A percentile compares a stretch with the other conserved stretches of the same genome.
phyloP scores from a whole-genome alignment of 2,888 invertebrate species.

The Linyphia triangularis region DNA sequence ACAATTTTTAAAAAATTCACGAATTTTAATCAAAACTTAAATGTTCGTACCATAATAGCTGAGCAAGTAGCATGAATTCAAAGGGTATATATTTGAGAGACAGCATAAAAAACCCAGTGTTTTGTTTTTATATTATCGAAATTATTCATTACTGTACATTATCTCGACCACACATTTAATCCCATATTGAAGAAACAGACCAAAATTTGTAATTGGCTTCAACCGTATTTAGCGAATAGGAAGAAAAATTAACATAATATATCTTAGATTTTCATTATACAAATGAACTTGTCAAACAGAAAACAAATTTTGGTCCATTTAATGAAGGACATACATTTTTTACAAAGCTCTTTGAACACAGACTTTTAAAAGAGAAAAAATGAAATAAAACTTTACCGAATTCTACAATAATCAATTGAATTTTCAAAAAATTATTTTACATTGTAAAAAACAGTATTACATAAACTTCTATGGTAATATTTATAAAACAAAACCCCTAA shows the following conservation, averaged over 20 bases:
- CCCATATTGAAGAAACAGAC: slow-evolving; percentile 25
- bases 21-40: neutral
- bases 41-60: slow-evolving; percentile 18
- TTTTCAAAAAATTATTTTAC: neutral
- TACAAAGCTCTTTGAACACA: slow-evolving; percentile 28
- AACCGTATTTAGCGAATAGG: neutral
- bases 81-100: slow-evolving; percentile 30
- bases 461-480: neutral
- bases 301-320: slow-evolving; percentile 60
- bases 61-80: slow-evolving; percentile 51
- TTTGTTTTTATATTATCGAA: neutral
- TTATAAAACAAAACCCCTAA: neutral
- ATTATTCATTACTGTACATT: slow-evolving; percentile 21
- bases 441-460: neutral
- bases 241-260: neutral
- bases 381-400: neutral
- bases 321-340: slow-evolving; percentile 38
- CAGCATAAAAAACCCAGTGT: slow-evolving; percentile 4
- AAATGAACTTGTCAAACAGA: neutral
- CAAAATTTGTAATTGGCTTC: slow-evolving; percentile 42
- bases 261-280: neutral
- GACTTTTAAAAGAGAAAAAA: neutral
- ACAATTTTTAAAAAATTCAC: slow-evolving; percentile 6
- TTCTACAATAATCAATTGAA: neutral
- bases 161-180: slow-evolving; percentile 22